Conservation (phyloP, 2,888 invertebrate species). For the Microdon myrmicae region DNA sequence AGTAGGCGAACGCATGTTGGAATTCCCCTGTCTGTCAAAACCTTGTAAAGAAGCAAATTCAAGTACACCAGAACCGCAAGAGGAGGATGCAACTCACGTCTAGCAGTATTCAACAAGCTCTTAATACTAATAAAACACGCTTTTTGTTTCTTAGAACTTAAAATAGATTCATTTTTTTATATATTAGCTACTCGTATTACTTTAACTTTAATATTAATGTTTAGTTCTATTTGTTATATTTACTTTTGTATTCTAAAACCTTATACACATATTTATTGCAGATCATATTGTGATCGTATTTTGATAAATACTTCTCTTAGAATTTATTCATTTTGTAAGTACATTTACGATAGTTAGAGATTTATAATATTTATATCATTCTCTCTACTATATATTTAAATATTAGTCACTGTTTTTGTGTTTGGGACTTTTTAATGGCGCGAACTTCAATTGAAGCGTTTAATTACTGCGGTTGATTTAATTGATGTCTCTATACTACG, state of each 20-base stretch:
- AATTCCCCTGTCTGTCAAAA: constrained; percentile 67
- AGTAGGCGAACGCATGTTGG: constrained; percentile 69
- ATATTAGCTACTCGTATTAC: no score
- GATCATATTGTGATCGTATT: constrained; percentile 26
- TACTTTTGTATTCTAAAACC: no score
- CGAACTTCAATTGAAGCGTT: no score
- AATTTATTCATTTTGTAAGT: constrained; percentile 11
- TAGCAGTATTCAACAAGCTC: constrained; percentile 20
- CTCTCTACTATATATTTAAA: constrained; percentile 9
- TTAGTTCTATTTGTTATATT: no score
- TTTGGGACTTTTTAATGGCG: no score
- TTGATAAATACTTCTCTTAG: constrained; percentile 18
- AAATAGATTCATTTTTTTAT: no score
- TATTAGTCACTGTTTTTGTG: no score
- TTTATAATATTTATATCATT: constrained; percentile 21
- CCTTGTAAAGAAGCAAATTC: constrained; percentile 55
- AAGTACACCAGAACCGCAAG: constrained; percentile 57
- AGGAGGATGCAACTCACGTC: constrained; percentile 18
- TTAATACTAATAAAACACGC: no score
- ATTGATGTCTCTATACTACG: no score
- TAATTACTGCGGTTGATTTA: no score
- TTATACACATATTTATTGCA: constrained; percentile 13
- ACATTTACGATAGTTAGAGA: constrained; percentile 9
- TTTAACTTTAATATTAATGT: no score
- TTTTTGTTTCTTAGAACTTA: no score